phyloP scores from a whole-genome alignment of 2,113 vertebrate species.

The Ptyas mucosa region DNA sequence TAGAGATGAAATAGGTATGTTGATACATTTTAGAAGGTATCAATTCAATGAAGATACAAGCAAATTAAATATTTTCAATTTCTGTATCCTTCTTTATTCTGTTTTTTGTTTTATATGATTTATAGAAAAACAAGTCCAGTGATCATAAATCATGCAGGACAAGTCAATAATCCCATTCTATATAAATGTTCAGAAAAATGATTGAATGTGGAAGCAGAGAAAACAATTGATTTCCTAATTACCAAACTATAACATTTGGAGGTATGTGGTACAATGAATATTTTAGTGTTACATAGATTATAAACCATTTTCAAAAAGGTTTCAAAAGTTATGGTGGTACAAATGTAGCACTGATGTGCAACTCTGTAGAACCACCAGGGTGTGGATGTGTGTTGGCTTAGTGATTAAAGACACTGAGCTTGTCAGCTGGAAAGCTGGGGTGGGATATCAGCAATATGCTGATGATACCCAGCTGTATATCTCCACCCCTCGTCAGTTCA shows the following conservation, averaged over 20 bases:
- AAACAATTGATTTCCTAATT: not conserved
- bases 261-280: not conserved
- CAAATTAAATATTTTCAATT: not conserved
- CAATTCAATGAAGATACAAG: not conserved
- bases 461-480: no score
- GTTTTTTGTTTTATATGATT: not conserved
- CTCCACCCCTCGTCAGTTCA: no score
- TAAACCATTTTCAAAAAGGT: not conserved
- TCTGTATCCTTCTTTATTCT: not conserved
- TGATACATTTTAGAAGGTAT: not conserved
- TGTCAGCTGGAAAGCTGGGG: no score
- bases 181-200: not conserved
- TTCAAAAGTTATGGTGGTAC: not conserved
- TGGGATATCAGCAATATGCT: no score
- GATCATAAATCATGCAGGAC: not conserved
- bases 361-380: not conserved
- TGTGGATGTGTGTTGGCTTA: not conserved
- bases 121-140: not conserved
- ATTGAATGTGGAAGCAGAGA: not conserved
- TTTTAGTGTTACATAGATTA: not conserved
- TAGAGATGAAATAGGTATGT: not conserved
- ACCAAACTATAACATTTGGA: not conserved
- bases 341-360: not conserved
- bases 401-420: not conserved
- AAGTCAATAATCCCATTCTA: not conserved